Percentiles rank a stretch among this genome's conserved stretches.
These are phyloP conservation scores for Cydia pomonella DNA, from an alignment of 1,140 invertebrate genomes.

Conservation along the genomic window DNA sequence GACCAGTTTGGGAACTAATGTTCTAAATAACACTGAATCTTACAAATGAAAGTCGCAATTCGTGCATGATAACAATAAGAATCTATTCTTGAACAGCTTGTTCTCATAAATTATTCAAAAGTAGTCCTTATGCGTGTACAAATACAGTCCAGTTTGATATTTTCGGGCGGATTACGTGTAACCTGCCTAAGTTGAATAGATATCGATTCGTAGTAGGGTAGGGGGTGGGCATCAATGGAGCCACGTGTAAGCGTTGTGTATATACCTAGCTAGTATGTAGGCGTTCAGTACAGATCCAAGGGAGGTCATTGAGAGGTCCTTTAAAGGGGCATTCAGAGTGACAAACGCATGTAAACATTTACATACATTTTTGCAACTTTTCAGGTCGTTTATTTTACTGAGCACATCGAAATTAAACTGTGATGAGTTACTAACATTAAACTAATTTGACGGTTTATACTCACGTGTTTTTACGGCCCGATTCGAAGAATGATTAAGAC, in stretches of 20 bases:
- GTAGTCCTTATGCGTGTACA: not conserved
- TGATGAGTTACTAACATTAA: too few species aligned
- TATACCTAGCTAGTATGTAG: not conserved
- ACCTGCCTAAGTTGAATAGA: not conserved
- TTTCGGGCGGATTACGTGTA: not conserved
- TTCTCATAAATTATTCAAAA: not conserved
- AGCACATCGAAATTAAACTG: too few species aligned
- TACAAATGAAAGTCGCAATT: not conserved
- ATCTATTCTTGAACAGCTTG: not conserved
- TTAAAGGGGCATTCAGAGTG: too few species aligned
- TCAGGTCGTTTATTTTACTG: too few species aligned
- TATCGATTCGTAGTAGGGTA: constrained; percentile 1
- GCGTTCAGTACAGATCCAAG: not conserved
- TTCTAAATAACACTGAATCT: too few species aligned
- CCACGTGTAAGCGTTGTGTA: constrained; percentile 18
- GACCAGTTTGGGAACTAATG: too few species aligned
- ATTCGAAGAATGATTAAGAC: too few species aligned
- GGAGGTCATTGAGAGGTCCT: not conserved
- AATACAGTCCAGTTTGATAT: not conserved
- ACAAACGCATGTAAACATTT: too few species aligned
- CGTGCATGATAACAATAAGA: not conserved
- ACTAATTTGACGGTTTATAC: too few species aligned
- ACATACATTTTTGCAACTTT: too few species aligned
- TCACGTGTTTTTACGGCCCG: too few species aligned
- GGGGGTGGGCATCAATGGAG: constrained; percentile 12